phyloP scores from a whole-genome alignment of 2,888 invertebrate genomes.

The Sinelater perroti region DNA sequence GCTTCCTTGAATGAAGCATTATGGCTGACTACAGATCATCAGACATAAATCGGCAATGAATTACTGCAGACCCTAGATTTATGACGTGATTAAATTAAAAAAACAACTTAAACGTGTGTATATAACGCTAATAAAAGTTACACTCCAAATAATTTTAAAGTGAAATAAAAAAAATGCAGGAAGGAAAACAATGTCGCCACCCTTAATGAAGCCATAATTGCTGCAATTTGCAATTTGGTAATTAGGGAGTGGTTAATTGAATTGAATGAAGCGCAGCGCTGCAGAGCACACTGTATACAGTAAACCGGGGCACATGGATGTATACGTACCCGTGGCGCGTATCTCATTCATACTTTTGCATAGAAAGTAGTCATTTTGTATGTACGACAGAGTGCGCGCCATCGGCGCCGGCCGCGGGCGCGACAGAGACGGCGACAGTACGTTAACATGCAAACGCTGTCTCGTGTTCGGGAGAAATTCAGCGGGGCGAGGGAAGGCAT shows the following conservation, averaged over 20 bases:
- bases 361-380: conserved; percentile 67
- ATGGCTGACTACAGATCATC: too few relatives aligned
- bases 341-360: conserved; percentile 71
- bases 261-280: conserved; percentile 17
- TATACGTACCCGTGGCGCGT: conserved; percentile 58
- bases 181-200: too few relatives aligned
- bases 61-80: too few relatives aligned
- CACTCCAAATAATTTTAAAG: too few relatives aligned
- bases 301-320: conserved; percentile 56
- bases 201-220: background rate
- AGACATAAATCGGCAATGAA: too few relatives aligned
- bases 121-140: too few relatives aligned
- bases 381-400: conserved; percentile 57
- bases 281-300: conserved; percentile 47
- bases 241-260: background rate
- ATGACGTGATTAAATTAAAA: too few relatives aligned
- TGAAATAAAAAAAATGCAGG: too few relatives aligned
- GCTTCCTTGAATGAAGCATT: too few relatives aligned
- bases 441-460: conserved; percentile 64
- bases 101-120: too few relatives aligned
- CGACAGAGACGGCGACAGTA: conserved; percentile 56
- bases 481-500: conserved; percentile 58
- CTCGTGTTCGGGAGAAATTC: conserved; percentile 62
- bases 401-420: conserved; percentile 46
- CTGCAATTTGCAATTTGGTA: background rate